Conservation (phyloP, 1,140 invertebrate species). For the Pentalonia nigronervosa region DNA sequence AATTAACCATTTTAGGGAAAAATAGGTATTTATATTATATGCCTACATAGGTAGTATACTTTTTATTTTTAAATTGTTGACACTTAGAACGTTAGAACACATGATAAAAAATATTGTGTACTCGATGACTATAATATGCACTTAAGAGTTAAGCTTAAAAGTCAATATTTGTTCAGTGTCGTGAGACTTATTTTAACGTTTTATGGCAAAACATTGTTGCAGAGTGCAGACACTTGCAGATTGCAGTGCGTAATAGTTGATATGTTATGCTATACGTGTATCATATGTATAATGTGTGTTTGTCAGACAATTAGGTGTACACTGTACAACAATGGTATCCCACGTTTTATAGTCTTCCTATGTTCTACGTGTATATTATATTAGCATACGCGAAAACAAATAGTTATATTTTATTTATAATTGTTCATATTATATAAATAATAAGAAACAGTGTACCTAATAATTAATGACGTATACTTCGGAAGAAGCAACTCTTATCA, state of each 20-base stretch:
- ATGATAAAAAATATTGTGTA: slow-evolving; percentile 1
- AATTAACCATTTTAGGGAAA: background rate
- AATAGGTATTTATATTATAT: background rate
- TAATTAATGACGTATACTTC: background rate
- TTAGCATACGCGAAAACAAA: background rate
- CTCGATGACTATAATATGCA: background rate
- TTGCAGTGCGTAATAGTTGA: background rate
- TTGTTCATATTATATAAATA: background rate
- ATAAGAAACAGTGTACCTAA: background rate
- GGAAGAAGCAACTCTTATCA: background rate
- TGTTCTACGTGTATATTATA: background rate
- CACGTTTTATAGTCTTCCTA: background rate
- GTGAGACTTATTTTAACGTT: background rate
- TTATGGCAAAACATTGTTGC: background rate
- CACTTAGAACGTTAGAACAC: background rate
- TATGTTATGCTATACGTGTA: background rate
- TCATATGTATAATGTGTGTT: background rate
- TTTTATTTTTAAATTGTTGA: background rate
- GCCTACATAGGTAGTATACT: background rate
- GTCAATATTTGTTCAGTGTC: slow-evolving; percentile 39
- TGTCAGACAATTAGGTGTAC: background rate
- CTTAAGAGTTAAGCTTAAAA: background rate
- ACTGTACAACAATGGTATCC: background rate
- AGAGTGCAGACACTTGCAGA: background rate
- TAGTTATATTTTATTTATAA: background rate